phyloP scores from a whole-genome alignment of 2,113 vertebrate species.

The Boulengeromyrus knoepffleri region DNA sequence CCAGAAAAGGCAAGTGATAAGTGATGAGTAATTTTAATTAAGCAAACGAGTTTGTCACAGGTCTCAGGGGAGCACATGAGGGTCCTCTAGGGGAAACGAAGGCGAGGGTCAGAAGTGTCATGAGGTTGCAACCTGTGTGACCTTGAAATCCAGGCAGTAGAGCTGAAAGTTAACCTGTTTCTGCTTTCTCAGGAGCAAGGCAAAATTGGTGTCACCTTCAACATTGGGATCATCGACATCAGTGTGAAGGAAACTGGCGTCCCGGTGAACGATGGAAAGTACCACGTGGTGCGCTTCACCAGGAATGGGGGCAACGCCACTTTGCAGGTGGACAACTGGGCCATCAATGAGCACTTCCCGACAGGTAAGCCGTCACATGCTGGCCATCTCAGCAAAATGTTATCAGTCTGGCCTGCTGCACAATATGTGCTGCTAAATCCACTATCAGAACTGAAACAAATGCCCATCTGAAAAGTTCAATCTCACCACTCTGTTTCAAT shows the following conservation, averaged over 20 bases:
- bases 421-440: constrained; percentile 34
- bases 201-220: constrained; percentile 94
- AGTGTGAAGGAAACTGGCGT: constrained; percentile 84
- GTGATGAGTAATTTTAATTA: constrained; percentile 46
- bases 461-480: neutral
- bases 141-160: neutral
- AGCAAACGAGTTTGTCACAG: constrained; percentile 35
- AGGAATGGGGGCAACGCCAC: constrained; percentile 94
- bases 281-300: constrained; percentile 94
- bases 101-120: constrained; percentile 7
- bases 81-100: neutral
- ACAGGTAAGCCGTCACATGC: constrained; percentile 67
- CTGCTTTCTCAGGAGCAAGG: constrained; percentile 79
- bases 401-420: constrained; percentile 26
- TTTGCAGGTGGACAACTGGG: constrained; percentile 94
- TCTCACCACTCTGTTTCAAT: neutral
- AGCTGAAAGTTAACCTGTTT: neutral
- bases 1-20: constrained; percentile 22
- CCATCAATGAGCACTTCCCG: constrained; percentile 91
- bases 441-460: neutral
- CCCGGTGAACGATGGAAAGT: constrained; percentile 92
- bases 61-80: constrained; percentile 30
- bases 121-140: neutral
- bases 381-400: neutral
- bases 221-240: constrained; percentile 92